Base-by-base conservation (phyloP, 92 coral and sea anemone genomes). In the Pocillopora grandis region DNA sequence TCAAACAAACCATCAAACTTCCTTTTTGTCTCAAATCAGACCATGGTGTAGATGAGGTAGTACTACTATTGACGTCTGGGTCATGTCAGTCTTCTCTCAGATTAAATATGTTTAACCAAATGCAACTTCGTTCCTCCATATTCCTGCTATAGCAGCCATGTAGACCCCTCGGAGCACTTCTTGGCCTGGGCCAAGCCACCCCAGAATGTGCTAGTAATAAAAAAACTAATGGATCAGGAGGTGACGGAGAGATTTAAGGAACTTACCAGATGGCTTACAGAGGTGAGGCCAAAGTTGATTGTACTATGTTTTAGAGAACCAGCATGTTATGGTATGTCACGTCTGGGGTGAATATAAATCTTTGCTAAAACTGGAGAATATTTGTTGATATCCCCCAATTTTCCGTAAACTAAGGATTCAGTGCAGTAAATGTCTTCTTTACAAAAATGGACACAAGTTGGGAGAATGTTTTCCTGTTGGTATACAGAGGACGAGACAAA, bases 91-190 rank as follows among this genome's bases (percentile, higher is more conserved):
- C 27, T 27, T 36, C 23, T 16, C 73, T 42, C 14, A 13, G 75
- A 21, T 37, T 16, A 5, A 18, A 52, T 12, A 62, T 52, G 23
- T 59, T 9, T 0, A 19, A 42, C 59, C 4, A n/a, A 42, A 42
- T 42, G 52, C 52, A 42, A 10, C 74, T 15, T 16, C 9, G 56
- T 57, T 71, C 55, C 31, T 57, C 42, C 20, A 73, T 1, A 12
- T 27, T 72, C 15, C 65, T 57, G 70, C 67, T 88, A 3, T 37
- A 92, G 95, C 64, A 78, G 87, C 36, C 92, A 91, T 72, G 97
- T 91, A 14, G 98, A 95, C 66, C 98, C 98, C 76, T 92, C 98
- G 10, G 97, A 92, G 75, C 97, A 94, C 73, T 89, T 84, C 64
- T 76, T 95, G 37, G 98, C 92, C 2, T 95, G 98, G 98, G 88